Evolutionary conservation across 2,888 invertebrate genomes (phyloP), one percentile per base, ranked within the genome.

Genomic region (Cerastis rubricosa): DNA sequence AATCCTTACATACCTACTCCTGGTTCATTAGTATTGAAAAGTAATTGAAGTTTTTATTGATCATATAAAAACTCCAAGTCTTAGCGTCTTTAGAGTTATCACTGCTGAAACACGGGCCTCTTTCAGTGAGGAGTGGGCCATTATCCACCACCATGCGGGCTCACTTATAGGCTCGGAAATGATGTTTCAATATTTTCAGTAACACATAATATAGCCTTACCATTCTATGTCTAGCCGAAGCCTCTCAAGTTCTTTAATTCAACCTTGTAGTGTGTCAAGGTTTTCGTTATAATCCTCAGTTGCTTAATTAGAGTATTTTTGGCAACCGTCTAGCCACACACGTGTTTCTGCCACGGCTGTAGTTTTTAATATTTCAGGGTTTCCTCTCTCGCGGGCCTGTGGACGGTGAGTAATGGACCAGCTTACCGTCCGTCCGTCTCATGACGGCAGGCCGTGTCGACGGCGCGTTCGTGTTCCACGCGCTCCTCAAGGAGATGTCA

Each of bases 271-370:
- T 61, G 25, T 54, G 66, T 14, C 59, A 80, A 70, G 61, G 65
- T 47, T 47, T 19, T 43, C 19, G 49, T 25, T 64, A 64, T 43
- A 64, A 67, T 57, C 22, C 12, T 73, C 57, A 14, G 29, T 47
- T 12, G 5, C 51, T 49, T 80, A 54, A 66, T 80, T 54, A 54
- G 40, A 5, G 29, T 65, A 54, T 57, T 47, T 61, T 80, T 70
- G 74, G 35, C 68, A 45, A 35, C n/a, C 35, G 25, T 47, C 64
- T 35, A 25, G 14, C 9, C 40, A 35, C 65, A 9, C 25, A n/a
- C 64, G 57, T 70, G 35, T 12, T n/a, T 64, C 12, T 49, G 4
- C n/a, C 47, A 29, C 40, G 65, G 22, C 25, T 71, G 68, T 64
- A 64, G 51, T 66, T 71, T 71, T 25, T 5, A 22, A 12, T 43